Base-by-base conservation (phyloP, 2,113 vertebrate genomes). In the Chaenogobius annularis region DNA sequence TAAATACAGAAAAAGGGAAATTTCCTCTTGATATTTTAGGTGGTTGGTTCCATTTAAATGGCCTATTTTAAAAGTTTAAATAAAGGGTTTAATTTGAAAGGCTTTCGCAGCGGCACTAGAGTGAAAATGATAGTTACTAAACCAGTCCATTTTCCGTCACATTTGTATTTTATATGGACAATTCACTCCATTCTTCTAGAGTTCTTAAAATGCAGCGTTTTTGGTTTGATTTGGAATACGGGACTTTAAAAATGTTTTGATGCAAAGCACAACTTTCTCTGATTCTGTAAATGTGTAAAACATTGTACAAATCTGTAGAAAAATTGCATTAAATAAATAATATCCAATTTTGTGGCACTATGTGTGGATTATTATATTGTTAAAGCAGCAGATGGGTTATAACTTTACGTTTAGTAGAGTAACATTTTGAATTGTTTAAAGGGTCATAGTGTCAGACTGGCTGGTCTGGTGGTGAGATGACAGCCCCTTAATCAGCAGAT, bases 211-310 rank as follows among this genome's bases (percentile, higher is more conserved):
- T 19, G 47, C 47, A 50, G 47, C 1, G 15, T 50, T 50, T 50
- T 50, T 7, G 47, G 15, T 50, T 50, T 1, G 47, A 50, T 50
- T 50, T 50, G 13, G 56, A 20, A 22, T 7, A 11, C 9, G 6
- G 23, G 31, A 59, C 14, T 14, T 50, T 31, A 2, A 59, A 14
- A 9, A 59, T 5, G 13, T 59, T 59, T 59, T 26, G 56, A 14
- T 14, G 5, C 56, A 59, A 55, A 55, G 23, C 56, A 59, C 56
- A 55, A 55, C 52, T 55, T 55, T n/a, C 52, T 52, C 17, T 14
- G 55, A 23, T 61, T 59, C 23, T 59, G 22, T 59, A 59, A 59
- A 59, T 61, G 58, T 62, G 55, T 58, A 58, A 58, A 58, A 58
- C 22, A 14, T 58, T 62, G 58, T 62, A 62, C 26, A 62, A 62